Conservation (phyloP, 2,113 vertebrate species). For the Dolichallabes microphthalmus region DNA sequence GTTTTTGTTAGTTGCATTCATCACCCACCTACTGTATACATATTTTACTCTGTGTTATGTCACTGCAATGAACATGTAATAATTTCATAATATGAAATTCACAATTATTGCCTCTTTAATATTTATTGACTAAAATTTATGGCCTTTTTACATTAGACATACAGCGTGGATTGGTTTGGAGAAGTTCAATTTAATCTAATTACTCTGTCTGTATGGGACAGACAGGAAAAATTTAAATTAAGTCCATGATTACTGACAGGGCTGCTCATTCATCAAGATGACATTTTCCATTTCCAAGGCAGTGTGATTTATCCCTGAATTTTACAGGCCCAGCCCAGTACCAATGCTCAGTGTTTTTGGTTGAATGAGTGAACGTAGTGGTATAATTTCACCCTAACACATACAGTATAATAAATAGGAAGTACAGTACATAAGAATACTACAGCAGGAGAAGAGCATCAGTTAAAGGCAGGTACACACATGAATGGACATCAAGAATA, state of each 20-base stretch:
- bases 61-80: conserved; percentile 58
- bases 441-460: not conserved
- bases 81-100: conserved; percentile 66
- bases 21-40: not conserved
- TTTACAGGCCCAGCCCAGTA: not conserved
- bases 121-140: conserved; percentile 68
- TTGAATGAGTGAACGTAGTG: not conserved
- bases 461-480: not conserved
- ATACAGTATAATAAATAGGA: not conserved
- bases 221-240: conserved; percentile 58
- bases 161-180: conserved; percentile 64
- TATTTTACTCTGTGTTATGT: conserved; percentile 69
- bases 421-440: not conserved
- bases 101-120: conserved; percentile 76
- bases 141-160: conserved; percentile 66
- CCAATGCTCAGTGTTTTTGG: not conserved
- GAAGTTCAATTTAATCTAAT: conserved; percentile 68
- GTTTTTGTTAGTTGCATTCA: not conserved
- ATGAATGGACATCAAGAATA: not conserved
- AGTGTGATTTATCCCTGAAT: conserved; percentile 19
- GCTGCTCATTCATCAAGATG: conserved; percentile 59
- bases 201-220: conserved; percentile 59
- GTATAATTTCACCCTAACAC: not conserved
- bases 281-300: conserved; percentile 49
- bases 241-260: conserved; percentile 59